Evolutionary conservation across 2,797 vertebrate genomes (phyloP).

Genomic region (Tauraco hartlaubi): DNA sequence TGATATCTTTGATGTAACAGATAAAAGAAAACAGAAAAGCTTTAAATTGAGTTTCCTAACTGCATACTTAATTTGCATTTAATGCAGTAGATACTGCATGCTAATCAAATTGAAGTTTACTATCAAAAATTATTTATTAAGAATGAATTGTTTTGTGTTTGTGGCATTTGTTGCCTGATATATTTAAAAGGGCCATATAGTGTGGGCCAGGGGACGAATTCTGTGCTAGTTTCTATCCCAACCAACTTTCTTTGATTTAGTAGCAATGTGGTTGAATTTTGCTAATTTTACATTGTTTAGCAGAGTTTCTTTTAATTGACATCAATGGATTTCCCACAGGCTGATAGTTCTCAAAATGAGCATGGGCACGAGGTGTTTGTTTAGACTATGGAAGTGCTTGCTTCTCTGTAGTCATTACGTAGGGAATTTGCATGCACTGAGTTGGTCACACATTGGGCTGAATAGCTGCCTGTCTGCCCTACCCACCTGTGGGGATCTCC

Average conservation of each 20-base stretch:
- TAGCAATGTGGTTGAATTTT: neutral
- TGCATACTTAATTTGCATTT: slow-evolving; percentile 38
- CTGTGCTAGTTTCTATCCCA: neutral
- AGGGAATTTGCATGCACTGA: neutral
- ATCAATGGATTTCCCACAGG: neutral
- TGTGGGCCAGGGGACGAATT: neutral
- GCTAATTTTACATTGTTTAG: neutral
- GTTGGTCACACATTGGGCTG: neutral
- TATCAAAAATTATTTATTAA: slow-evolving; percentile 34
- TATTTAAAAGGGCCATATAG: neutral
- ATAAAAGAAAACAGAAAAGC: slow-evolving; percentile 60
- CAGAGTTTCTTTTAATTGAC: neutral
- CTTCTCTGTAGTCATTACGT: fast-evolving
- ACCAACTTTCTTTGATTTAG: neutral
- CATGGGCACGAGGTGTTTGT: fast-evolving
- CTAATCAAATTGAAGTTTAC: neutral
- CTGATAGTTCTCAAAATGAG: neutral
- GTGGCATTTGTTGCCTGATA: neutral
- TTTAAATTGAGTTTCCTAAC: slow-evolving; percentile 50
- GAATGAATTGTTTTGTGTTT: neutral
- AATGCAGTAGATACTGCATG: slow-evolving; percentile 14
- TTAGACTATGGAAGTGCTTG: neutral
- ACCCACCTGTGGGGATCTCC: fast-evolving
- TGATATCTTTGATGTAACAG: slow-evolving; percentile 40
- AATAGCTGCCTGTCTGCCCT: neutral